Base-by-base conservation (phyloP, 1,140 invertebrate species). In the Monochamus saltuarius region DNA sequence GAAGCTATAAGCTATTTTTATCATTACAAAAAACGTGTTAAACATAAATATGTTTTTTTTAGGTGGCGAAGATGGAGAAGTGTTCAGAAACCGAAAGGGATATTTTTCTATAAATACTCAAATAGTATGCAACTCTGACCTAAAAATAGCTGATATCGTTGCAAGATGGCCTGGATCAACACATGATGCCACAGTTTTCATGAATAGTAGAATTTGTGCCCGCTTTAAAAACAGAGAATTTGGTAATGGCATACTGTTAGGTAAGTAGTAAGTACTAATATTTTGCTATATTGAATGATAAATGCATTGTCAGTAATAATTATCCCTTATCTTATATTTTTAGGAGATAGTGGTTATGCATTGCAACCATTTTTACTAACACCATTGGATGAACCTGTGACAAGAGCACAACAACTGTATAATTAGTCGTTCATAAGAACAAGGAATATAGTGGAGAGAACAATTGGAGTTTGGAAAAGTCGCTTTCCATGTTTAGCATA, bases 361-460 rank as follows among this genome's bases (percentile, higher is more conserved):
- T 13, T 37, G 3, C 53, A 51, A 36, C 40, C 55, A 35, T 75
- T 66, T 58, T 43, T 75, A 7, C 29, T 76, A 29, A 69, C 70
- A 7, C 73, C 74, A 22, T 36, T 75, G n/a, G 38, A 17, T 22
- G 61, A 73, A 56, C 67, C 71, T 29, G 4, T 11, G 16, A 70
- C 43, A 42, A 16, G 16, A 22, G 66, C 29, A 40, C 64, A 75
- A 59, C n/a, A 66, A 11, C 39, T 65, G 14, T 77, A 71, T 46
- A 77, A 76, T 59, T 61, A 69, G 47, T 47, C 73, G 8, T 73
- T 75, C 49, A 74, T 74, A 7, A 60, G 61, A 39, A 76, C 76
- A 37, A 39, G 75, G 38, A 77, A 72, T 57, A 14, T 47, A 6
- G 60, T 78, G 52, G 75, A 77, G 63, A 47, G 75, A 35, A 14